Conservation (phyloP, 2,797 vertebrate species). For the Eulemur coronatus region DNA sequence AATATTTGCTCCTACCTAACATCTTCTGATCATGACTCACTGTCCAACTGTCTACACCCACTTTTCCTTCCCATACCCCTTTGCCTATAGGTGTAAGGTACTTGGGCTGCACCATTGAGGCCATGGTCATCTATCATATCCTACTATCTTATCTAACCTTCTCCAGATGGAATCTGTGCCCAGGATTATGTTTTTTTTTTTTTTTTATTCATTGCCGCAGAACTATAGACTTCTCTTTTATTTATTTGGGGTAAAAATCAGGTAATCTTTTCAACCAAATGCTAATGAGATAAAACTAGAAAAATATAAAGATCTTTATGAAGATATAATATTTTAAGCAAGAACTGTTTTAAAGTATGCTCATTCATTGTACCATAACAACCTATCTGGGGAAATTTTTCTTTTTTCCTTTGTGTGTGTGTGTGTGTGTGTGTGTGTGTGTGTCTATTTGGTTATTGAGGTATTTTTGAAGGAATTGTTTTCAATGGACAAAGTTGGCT, state of each 20-base stretch:
- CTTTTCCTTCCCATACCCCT: neutral
- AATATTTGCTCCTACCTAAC: neutral
- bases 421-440: neutral
- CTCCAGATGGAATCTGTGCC: neutral
- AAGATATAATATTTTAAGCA: neutral
- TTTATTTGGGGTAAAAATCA: neutral
- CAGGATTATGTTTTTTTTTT: neutral
- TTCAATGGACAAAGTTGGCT: neutral
- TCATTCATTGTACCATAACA: neutral
- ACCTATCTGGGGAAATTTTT: neutral
- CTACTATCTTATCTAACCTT: neutral
- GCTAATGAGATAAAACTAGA: neutral
- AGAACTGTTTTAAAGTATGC: neutral
- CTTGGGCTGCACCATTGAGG: neutral
- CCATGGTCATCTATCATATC: neutral
- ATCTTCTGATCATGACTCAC: neutral
- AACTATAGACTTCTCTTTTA: neutral
- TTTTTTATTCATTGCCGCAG: neutral
- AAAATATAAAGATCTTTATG: neutral
- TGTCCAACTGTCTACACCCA: neutral
- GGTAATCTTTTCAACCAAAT: neutral
- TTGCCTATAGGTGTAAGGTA: neutral
- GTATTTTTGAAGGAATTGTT: neutral
- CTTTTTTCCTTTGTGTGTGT: neutral
- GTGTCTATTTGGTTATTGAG: neutral